Evolutionary conservation across 2,888 invertebrate species (phyloP).

Genomic region (Pantelozetes paolii): DNA sequence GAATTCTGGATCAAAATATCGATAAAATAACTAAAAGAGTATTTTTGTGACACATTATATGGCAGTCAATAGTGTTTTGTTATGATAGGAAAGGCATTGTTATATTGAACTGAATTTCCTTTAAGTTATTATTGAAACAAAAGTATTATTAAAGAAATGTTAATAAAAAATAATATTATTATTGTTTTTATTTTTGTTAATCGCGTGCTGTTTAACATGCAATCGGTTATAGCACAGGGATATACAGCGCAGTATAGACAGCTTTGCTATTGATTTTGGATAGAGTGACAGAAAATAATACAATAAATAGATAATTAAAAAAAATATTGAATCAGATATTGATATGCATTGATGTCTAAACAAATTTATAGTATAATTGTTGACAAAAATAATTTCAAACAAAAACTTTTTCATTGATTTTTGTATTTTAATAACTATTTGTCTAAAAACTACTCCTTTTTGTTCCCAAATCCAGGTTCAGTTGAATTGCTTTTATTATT

Average conservation of each 20-base stretch:
- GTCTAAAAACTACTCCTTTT: too few relatives aligned
- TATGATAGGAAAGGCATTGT: background rate
- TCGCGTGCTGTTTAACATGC: background rate
- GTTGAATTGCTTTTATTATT: conserved; percentile 9
- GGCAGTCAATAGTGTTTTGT: background rate
- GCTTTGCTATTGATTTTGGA: too few relatives aligned
- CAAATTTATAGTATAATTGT: too few relatives aligned
- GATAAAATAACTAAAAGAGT: background rate
- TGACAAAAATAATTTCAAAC: too few relatives aligned
- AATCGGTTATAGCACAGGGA: background rate
- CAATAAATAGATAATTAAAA: too few relatives aligned
- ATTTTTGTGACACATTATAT: conserved; percentile 9
- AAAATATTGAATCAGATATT: too few relatives aligned
- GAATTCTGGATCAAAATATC: background rate
- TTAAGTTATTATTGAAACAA: background rate
- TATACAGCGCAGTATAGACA: too few relatives aligned
- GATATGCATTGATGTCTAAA: too few relatives aligned
- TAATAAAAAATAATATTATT: background rate
- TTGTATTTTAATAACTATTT: too few relatives aligned
- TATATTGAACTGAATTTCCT: background rate
- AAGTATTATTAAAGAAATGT: background rate
- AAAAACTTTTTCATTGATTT: too few relatives aligned
- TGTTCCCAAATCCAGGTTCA: background rate
- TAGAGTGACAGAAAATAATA: too few relatives aligned
- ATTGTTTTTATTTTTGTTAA: background rate